A percentile compares a stretch with the other conserved stretches of the same genome.
These are phyloP conservation scores for Oxyteleia sp. DNA, from an alignment of 2,888 invertebrate genomes.

Conservation along the genomic window DNA sequence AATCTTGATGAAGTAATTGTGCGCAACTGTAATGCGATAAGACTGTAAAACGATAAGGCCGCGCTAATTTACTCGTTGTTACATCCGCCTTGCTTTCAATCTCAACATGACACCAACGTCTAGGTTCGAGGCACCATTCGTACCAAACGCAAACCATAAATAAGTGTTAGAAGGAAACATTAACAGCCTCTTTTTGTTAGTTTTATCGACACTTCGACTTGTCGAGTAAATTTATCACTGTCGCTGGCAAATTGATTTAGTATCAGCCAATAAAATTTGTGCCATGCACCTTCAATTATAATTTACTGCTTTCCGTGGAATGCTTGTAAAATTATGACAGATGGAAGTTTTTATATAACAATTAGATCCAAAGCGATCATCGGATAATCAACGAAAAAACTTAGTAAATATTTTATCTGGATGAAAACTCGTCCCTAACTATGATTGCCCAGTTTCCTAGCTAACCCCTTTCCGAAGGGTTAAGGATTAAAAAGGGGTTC, in stretches of 20 bases:
- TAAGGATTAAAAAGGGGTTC: too few relatives aligned
- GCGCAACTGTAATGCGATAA: slow-evolving; percentile 44
- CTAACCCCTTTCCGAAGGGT: too few relatives aligned
- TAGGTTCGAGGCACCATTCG: background rate
- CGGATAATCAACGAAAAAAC: too few relatives aligned
- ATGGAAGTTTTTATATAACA: too few relatives aligned
- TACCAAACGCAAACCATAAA: slow-evolving; percentile 23
- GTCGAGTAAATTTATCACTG: slow-evolving; percentile 32
- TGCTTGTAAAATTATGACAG: background rate
- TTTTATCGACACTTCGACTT: slow-evolving; percentile 33
- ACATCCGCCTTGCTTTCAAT: slow-evolving; percentile 47
- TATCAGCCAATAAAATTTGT: background rate
- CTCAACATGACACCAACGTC: slow-evolving; percentile 19
- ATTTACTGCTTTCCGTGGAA: background rate
- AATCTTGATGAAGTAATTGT: slow-evolving; percentile 55
- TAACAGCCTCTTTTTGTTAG: slow-evolving; percentile 17
- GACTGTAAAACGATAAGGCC: slow-evolving; percentile 32
- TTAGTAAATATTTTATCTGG: too few relatives aligned
- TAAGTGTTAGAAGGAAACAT: slow-evolving; percentile 22
- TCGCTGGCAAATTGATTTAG: slow-evolving; percentile 31
- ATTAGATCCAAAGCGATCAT: too few relatives aligned
- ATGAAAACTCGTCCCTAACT: too few relatives aligned
- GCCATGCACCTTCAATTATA: background rate
- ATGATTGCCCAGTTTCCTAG: too few relatives aligned
- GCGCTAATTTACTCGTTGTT: slow-evolving; percentile 66